phyloP scores from a whole-genome alignment of 2,888 invertebrate species.

The Microctonus aethiopoides region DNA sequence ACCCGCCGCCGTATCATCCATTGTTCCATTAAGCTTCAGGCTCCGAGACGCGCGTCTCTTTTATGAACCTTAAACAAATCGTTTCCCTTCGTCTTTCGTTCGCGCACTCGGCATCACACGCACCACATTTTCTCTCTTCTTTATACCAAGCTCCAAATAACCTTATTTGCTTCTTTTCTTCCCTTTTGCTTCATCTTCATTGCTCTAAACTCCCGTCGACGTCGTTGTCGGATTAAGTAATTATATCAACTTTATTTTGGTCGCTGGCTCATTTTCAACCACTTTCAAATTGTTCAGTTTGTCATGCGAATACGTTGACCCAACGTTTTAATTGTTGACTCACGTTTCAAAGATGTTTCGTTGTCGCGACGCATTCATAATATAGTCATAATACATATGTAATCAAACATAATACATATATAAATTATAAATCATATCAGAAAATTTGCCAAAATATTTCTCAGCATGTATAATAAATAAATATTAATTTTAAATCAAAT shows the following conservation, averaged over 20 bases:
- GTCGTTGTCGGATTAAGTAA: slow-evolving; percentile 42
- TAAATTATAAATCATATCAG: no score
- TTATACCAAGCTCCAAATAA: neutral
- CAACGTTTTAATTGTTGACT: slow-evolving; percentile 13
- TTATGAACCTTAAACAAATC: slow-evolving; percentile 54
- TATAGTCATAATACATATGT: neutral
- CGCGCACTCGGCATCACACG: neutral
- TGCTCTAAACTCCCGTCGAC: slow-evolving; percentile 3
- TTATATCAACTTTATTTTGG: slow-evolving; percentile 46
- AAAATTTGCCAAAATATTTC: no score
- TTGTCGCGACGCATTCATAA: neutral
- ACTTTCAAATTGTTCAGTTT: slow-evolving; percentile 21
- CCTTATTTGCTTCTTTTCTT: neutral
- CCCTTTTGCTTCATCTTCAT: slow-evolving; percentile 3
- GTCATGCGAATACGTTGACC: neutral
- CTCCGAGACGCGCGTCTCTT: slow-evolving; percentile 40
- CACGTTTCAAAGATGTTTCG: neutral
- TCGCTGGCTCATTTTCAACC: slow-evolving; percentile 43
- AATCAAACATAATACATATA: no score
- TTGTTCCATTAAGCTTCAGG: slow-evolving; percentile 48
- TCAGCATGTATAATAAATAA: no score
- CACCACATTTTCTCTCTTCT: neutral
- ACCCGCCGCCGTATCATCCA: slow-evolving; percentile 34
- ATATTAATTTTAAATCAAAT: no score
- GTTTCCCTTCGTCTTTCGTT: slow-evolving; percentile 39